Base-by-base conservation (phyloP, 2,888 invertebrate species). In the Andrena bicolor region DNA sequence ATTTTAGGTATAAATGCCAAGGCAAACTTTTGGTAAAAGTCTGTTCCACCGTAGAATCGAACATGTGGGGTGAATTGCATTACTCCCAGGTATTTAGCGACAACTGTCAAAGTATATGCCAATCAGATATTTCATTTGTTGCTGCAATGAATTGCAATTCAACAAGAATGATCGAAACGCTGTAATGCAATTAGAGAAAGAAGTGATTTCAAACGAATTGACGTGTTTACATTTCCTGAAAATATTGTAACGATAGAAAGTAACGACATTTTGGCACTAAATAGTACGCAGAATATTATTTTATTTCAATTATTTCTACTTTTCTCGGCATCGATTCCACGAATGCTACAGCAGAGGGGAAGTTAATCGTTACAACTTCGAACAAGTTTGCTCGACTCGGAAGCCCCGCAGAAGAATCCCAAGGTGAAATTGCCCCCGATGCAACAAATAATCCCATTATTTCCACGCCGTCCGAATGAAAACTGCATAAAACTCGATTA, bases 401-500 rank as follows among this genome's bases (percentile, higher is more conserved):
- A 20, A 28, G n/a, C 4, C 16, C 4, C 28, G 30, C 6, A 49
- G 7, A 13, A 20, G 41, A 26, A 26, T 73, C 32, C 20, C 10
- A 8, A 56, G 32, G 49, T 28, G 32, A 8, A 69, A 69, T 61
- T 61, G 13, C 13, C 32, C 8, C 1, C 58, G 49, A 32, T 58
- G 32, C 48, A 28, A 8, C 32, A 10, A 58, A 64, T 49, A 76
- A 64, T 20, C 35, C 35, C 4, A 20, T 49, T 49, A 65, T 35
- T 65, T 35, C 58, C 48, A 49, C 23, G 32, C 48, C 10, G 13
- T 56, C 48, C 32, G n/a, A 63, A 56, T 48, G 63, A 49, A 73
- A 41, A 49, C 64, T 76, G 58, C 32, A 49, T 65, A 35, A 16
- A 76, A 76, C 49, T 65, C 10, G 73, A 72, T 56, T 28, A 65